Percentiles rank a stretch among this genome's conserved stretches.
phyloP scores from a whole-genome alignment of 2,888 invertebrate genomes.

The Deroplatys truncata region DNA sequence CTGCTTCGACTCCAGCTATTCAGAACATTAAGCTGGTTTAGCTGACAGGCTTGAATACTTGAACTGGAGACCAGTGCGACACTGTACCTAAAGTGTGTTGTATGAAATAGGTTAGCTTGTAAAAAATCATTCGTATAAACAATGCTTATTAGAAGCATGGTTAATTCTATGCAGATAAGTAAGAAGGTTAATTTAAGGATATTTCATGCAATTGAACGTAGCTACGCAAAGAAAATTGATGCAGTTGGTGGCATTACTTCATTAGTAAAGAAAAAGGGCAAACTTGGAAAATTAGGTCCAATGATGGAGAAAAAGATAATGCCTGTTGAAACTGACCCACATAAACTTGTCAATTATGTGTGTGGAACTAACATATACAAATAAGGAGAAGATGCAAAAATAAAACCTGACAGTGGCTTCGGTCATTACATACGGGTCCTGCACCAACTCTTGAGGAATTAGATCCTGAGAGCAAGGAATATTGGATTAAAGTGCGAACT shows the following conservation, averaged over 20 bases:
- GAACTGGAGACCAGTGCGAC: too few relatives aligned
- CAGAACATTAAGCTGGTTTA: too few relatives aligned
- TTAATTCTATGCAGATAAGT: background rate
- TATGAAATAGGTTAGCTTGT: too few relatives aligned
- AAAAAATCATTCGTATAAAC: too few relatives aligned
- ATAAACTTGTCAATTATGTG: constrained; percentile 67
- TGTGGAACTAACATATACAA: constrained; percentile 83
- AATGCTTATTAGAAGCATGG: background rate
- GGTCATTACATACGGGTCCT: constrained; percentile 61
- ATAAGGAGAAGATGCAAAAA: constrained; percentile 71
- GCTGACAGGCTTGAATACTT: too few relatives aligned
- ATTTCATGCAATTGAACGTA: background rate
- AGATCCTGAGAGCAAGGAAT: constrained; percentile 72
- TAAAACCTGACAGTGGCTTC: constrained; percentile 76
- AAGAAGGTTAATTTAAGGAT: background rate
- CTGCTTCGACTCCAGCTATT: too few relatives aligned
- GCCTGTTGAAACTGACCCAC: constrained; percentile 80
- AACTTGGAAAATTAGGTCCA: constrained; percentile 57
- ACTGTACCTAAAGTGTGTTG: too few relatives aligned
- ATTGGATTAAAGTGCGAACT: constrained; percentile 73
- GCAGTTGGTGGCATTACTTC: constrained; percentile 31
- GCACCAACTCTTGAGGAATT: constrained; percentile 65
- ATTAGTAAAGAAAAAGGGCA: constrained; percentile 50
- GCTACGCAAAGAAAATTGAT: constrained; percentile 9
- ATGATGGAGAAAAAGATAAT: constrained; percentile 65